Evolutionary conservation across 2,113 vertebrate genomes (phyloP).

Genomic region (Tiliqua scincoides): DNA sequence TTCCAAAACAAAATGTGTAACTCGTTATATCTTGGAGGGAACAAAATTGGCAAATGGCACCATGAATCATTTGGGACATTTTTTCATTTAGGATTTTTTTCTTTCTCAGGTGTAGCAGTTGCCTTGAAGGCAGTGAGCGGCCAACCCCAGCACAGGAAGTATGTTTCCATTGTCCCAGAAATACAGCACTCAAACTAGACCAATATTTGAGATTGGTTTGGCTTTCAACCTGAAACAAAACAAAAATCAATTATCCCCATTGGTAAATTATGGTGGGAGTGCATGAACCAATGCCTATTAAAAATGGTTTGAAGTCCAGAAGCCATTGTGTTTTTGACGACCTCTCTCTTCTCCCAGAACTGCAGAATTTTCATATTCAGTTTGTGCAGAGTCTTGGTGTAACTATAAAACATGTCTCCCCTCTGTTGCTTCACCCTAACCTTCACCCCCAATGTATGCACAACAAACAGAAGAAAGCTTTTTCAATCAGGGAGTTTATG

Average conservation of each 20-base stretch:
- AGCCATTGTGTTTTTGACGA: neutral
- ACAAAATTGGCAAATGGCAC: neutral
- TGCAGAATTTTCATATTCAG: neutral
- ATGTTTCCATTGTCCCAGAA: neutral
- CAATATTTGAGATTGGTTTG: neutral
- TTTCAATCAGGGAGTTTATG: neutral
- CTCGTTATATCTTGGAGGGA: neutral
- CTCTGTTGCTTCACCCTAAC: neutral
- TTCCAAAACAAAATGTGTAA: neutral
- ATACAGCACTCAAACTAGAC: neutral
- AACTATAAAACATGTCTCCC: neutral
- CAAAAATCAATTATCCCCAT: neutral
- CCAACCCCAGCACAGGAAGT: no score
- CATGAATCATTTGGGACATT: neutral
- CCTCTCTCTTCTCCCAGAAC: no score
- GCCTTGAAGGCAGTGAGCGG: neutral
- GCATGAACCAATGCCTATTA: neutral
- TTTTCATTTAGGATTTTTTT: neutral
- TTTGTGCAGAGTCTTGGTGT: neutral
- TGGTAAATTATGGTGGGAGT: neutral
- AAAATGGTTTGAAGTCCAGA: neutral
- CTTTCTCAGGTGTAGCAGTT: neutral
- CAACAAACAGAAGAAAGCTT: no score
- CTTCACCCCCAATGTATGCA: neutral
- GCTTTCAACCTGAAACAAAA: neutral